Base-by-base conservation (phyloP, 2,888 invertebrate genomes). In the Nipponacmea schrenckii region DNA sequence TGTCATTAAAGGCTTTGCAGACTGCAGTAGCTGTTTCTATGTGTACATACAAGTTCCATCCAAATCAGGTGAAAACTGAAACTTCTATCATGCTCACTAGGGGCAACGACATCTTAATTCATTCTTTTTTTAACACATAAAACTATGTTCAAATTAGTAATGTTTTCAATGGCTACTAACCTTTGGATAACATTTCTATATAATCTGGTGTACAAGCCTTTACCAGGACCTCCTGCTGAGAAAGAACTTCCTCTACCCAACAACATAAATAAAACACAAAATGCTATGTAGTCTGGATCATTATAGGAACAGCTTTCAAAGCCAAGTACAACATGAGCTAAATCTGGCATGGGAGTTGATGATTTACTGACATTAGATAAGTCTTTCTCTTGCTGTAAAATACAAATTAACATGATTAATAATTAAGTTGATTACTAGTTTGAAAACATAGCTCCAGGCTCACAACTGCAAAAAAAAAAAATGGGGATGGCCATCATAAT, bases 201-300 rank as follows among this genome's bases (percentile, higher is more conserved):
- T 1, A 99, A 92, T 27, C 99, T 91, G 0, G 98, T 97, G 90
- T 98, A 99, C 99, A 99, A 99, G 86, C 99, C 99, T 90, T 99
- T 99, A 66, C 99, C 99, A 3, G 99, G 99, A 0, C 99, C 99
- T 27, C 99, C 99, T 1, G 99, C 98, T 50, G 97, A 98, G 90
- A 99, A 99, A 0, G 98, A 98, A 0, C 98, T 98, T 5, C 99
- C 99, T 20, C 99, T 99, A n/a, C 99, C 99, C 96, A 99, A 96
- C 94, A 99, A 94, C 92, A 97, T 96, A 89, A 98, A 98, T 26
- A 99, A 91, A 10, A 99, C 98, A 90, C 98, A 99, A 84, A 95
- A 93, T 0, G 98, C 92, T 70, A 99, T 95, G 89, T 99, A 99
- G 88, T 99, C 98, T 0, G 93, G 92, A 89, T 98, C 95, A 80